A percentile compares a stretch with the other conserved stretches of the same genome.
phyloP scores from a whole-genome alignment of 2,888 invertebrate species.

The Pyrrhosoma nymphula region DNA sequence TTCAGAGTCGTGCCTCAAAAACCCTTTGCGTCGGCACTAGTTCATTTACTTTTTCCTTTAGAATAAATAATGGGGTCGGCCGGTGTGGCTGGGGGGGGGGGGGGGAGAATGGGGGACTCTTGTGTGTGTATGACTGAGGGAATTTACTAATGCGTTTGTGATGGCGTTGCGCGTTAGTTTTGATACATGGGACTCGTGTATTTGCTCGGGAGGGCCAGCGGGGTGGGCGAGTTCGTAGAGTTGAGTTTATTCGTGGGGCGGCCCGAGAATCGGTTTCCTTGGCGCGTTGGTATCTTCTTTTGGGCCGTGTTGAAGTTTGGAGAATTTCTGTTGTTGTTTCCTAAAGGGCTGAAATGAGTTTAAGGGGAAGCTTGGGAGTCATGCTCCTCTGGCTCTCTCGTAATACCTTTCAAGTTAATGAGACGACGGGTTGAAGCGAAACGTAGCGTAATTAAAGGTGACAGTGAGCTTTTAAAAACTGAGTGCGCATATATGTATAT shows the following conservation, averaged over 20 bases:
- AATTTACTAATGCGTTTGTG: slow-evolving; percentile 41
- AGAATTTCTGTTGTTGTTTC: slow-evolving; percentile 29
- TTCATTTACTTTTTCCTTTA: slow-evolving; percentile 29
- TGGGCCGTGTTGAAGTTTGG: background rate
- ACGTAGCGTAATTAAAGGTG: background rate
- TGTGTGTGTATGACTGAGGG: background rate
- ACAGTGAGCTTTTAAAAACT: background rate
- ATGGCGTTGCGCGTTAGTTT: slow-evolving; percentile 40
- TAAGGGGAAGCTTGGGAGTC: background rate
- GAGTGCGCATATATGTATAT: background rate
- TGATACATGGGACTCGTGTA: background rate
- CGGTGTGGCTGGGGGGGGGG: background rate
- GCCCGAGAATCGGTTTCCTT: background rate
- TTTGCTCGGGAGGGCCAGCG: background rate
- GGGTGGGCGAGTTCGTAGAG: background rate
- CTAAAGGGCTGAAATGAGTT: background rate
- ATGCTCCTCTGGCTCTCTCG: background rate
- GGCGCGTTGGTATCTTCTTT: background rate
- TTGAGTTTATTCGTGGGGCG: background rate
- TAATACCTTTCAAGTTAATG: background rate
- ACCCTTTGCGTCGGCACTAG: background rate
- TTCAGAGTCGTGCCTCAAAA: background rate
- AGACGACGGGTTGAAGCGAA: background rate
- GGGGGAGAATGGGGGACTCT: too few species aligned
- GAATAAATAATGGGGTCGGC: background rate